Evolutionary conservation across 2,797 vertebrate species (phyloP), one percentile per base, ranked within the genome.

Genomic region (Sparidentex hasta): DNA sequence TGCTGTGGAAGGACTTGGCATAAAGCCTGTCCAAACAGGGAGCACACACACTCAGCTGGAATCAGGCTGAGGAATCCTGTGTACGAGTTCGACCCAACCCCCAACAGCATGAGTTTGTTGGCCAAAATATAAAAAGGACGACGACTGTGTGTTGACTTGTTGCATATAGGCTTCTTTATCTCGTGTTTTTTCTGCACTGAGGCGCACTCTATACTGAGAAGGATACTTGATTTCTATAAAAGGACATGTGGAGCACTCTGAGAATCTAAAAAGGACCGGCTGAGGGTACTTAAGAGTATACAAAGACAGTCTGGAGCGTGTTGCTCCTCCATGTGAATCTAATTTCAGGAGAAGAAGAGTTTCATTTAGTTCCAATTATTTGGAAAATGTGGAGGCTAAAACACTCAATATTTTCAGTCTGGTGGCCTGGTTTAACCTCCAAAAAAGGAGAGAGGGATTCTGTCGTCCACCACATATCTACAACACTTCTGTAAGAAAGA

Each of bases 1-100:
- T 66, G 74, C 83, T 83, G 74, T 65, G 90, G 88, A 93, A 90
- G 81, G 88, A 84, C 82, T 90, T 93, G 87, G 92, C 93, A 78
- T 71, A 75, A 21, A 68, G 91, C 92, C 90, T 78, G 78, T 83
- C 64, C 78, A 90, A 91, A 92, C 87, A 91, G 46, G 41, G 71
- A 88, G 51, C 46, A 51, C 64, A 20, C 55, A 43, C 83, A 70
- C 87, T 41, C 73, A 79, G 83, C 85, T 89, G 89, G 91, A 94
- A 88, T 89, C 55, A 86, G 73, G 84, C 44, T 76, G 46, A 90
- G 87, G 90, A 91, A 92, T 90, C 84, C 85, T 58, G 82, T 85
- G 76, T 81, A 82, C 33, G 48, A 88, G 70, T 73, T 27, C 1
- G 21, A 59, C 80, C 81, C 83, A 71, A 64, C 86, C 79, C 80